These are phyloP conservation scores for Microcebus griseorufus DNA, from an alignment of 2,113 vertebrate genomes.

Conservation along the genomic window DNA sequence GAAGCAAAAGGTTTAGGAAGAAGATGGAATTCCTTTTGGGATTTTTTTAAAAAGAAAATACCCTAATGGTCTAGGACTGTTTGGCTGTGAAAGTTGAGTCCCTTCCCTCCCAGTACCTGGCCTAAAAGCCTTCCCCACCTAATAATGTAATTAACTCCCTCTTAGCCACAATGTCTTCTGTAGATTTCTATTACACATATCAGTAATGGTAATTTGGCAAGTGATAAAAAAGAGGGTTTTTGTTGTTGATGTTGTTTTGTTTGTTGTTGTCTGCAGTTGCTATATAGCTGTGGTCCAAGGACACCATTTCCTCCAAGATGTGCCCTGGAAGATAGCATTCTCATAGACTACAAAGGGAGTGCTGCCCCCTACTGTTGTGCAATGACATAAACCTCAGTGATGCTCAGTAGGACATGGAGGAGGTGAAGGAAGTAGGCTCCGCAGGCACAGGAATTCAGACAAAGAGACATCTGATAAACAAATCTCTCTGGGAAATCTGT, in stretches of 20 bases:
- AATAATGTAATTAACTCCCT: neutral
- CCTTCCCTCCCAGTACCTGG: fast-evolving
- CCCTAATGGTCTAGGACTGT: neutral
- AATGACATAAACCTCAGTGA: neutral
- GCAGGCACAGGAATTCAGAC: neutral
- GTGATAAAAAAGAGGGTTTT: neutral
- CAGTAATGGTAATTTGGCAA: neutral
- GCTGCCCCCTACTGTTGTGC: neutral
- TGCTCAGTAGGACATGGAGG: neutral
- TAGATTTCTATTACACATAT: neutral
- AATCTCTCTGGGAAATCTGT: neutral
- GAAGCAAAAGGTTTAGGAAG: conserved; percentile 15
- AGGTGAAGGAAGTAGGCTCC: neutral
- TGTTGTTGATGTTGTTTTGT: neutral
- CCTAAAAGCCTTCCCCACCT: neutral
- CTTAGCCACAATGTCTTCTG: neutral
- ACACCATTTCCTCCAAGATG: neutral
- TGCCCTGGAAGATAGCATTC: neutral
- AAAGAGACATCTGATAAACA: neutral
- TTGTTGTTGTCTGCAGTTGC: neutral
- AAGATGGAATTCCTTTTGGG: neutral
- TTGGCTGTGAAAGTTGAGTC: neutral
- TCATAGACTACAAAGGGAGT: no score
- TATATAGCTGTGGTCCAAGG: neutral
- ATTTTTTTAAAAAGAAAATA: no score